Conservation (phyloP, 2,113 vertebrate genomes). For the Symphodus melops region DNA sequence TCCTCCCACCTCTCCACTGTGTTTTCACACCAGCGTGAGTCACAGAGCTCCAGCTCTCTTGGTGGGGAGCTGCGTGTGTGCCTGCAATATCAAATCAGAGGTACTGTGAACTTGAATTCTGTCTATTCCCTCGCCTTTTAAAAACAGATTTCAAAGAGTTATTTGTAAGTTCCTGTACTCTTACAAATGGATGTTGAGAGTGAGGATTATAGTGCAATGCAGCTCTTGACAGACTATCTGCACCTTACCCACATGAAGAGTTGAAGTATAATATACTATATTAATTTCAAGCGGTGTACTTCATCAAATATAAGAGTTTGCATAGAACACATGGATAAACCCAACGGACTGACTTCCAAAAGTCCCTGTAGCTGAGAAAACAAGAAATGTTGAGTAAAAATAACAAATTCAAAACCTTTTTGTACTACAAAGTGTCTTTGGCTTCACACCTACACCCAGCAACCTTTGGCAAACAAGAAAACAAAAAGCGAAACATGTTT, state of each 20-base stretch:
- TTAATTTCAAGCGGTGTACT: not conserved
- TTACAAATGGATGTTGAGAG: constrained; percentile 32
- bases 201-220: constrained; percentile 13
- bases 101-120: constrained; percentile 53
- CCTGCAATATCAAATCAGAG: constrained; percentile 29
- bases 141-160: constrained; percentile 47
- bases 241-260: constrained; percentile 16
- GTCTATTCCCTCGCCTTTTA: constrained; percentile 40
- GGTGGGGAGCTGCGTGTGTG: constrained; percentile 44
- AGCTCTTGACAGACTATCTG: constrained; percentile 37
- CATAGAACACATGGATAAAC: constrained; percentile 4
- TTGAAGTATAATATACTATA: constrained; percentile 10
- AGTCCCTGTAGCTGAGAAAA: not conserved
- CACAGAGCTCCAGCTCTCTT: constrained; percentile 63
- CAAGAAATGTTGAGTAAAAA: not conserved
- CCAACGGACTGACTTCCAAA: not conserved
- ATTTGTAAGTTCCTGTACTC: constrained; percentile 33
- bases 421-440: not conserved
- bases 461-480: not conserved
- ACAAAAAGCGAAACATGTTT: no score
- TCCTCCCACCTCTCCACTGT: constrained; percentile 80
- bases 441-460: no score
- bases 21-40: constrained; percentile 81
- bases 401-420: not conserved
- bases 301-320: constrained; percentile 10